Evolutionary conservation across 2,113 vertebrate species (phyloP).

Genomic region (Indri indri): DNA sequence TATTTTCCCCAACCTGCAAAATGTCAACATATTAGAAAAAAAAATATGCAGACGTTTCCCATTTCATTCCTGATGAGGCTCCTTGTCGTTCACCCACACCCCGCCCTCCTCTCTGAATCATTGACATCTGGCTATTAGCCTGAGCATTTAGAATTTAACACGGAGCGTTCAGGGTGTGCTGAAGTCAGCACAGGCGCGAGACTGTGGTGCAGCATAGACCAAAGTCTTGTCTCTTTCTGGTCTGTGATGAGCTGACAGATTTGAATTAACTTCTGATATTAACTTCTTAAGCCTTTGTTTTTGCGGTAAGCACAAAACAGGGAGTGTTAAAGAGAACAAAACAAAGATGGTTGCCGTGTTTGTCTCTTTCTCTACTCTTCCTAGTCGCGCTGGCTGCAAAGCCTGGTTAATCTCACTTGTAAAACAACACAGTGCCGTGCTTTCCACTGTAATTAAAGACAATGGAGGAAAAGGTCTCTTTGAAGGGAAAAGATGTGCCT

Average conservation of each 20-base stretch:
- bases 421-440: neutral
- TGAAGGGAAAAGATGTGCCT: slow-evolving; percentile 58
- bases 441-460: slow-evolving; percentile 77
- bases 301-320: neutral
- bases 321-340: neutral
- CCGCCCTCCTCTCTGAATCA: slow-evolving; percentile 61
- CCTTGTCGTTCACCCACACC: slow-evolving; percentile 34
- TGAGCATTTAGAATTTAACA: slow-evolving; percentile 63
- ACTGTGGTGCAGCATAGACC: neutral
- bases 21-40: slow-evolving; percentile 73
- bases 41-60: slow-evolving; percentile 80
- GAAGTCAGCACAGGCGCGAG: slow-evolving; percentile 70
- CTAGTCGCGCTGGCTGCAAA: neutral
- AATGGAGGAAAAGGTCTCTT: slow-evolving; percentile 71
- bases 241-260: slow-evolving; percentile 60
- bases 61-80: slow-evolving; percentile 76
- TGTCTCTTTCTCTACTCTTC: neutral
- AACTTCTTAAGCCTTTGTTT: slow-evolving; percentile 43
- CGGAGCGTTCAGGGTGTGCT: slow-evolving; percentile 45
- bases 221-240: slow-evolving; percentile 55
- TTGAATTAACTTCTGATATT: slow-evolving; percentile 47
- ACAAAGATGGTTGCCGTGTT: slow-evolving; percentile 37
- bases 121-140: slow-evolving; percentile 78
- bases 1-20: slow-evolving; percentile 75
- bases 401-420: slow-evolving; percentile 30